Conservation (phyloP, 2,113 vertebrate species). For the Cyphomyrus plagiostoma region DNA sequence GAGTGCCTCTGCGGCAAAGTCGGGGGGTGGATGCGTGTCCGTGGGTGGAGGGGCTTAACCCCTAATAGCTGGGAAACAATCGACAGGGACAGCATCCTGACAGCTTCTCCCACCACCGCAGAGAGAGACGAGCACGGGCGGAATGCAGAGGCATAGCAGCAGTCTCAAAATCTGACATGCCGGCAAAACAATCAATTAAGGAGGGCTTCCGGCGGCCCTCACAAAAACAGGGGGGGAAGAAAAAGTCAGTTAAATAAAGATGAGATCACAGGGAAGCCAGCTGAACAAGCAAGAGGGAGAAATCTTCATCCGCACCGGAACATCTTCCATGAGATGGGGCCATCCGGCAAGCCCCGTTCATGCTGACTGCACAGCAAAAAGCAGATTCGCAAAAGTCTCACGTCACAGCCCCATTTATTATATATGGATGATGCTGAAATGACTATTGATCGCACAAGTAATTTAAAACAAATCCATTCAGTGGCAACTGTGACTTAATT, state of each 20-base stretch:
- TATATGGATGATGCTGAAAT: background rate
- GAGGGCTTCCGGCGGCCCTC: background rate
- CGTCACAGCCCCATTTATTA: background rate
- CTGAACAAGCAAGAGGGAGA: background rate
- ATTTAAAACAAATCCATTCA: background rate
- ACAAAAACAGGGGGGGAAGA: background rate
- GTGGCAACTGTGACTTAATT: background rate
- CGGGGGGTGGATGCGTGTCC: background rate
- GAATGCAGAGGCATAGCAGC: background rate
- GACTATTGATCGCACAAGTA: background rate
- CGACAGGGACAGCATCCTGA: background rate
- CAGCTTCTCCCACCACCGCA: background rate
- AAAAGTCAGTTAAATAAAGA: background rate
- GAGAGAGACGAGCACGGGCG: background rate
- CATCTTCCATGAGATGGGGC: background rate
- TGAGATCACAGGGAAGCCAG: background rate
- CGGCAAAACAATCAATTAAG: background rate
- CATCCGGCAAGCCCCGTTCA: background rate
- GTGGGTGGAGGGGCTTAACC: background rate
- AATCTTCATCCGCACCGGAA: background rate
- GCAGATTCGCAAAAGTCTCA: background rate
- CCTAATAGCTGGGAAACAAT: background rate
- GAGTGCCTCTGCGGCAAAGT: background rate
- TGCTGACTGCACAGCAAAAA: background rate
- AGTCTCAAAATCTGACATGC: background rate